A percentile compares a stretch with the other conserved stretches of the same genome.
Conservation (phyloP, 2,797 vertebrate species). For the Parauchenoglanis ngamensis region DNA sequence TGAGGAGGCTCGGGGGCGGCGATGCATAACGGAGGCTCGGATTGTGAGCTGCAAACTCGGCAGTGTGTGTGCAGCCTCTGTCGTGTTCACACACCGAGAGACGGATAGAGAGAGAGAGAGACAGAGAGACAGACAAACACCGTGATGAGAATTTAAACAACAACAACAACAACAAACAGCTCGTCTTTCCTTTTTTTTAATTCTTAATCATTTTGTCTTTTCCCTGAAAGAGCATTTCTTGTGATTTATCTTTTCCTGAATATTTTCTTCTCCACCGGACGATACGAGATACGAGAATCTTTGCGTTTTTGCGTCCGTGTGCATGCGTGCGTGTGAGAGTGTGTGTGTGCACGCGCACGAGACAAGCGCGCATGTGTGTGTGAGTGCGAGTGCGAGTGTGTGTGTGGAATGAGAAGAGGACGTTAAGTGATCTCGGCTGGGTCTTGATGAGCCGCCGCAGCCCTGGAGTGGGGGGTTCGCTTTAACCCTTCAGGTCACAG, state of each 20-base stretch:
- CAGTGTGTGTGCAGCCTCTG: constrained; percentile 67
- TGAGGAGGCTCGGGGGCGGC: constrained; percentile 68
- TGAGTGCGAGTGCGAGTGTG: constrained; percentile 44
- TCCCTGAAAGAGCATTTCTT: neutral
- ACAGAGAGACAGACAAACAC: constrained; percentile 23
- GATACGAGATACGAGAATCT: neutral
- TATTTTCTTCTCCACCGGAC: constrained; percentile 13
- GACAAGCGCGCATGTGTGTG: neutral
- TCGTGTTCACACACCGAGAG: constrained; percentile 6
- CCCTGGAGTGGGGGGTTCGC: constrained; percentile 64
- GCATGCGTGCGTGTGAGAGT: neutral
- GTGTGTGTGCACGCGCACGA: neutral
- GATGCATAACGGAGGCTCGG: constrained; percentile 72
- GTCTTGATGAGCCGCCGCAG: constrained; percentile 64
- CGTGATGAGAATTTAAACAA: constrained; percentile 13
- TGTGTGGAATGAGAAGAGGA: constrained; percentile 57
- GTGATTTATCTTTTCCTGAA: constrained; percentile 13
- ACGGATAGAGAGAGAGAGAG: constrained; percentile 13
- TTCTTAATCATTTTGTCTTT: neutral
- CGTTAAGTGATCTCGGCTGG: constrained; percentile 53
- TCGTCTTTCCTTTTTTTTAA: neutral
- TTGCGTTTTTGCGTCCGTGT: constrained; percentile 10
- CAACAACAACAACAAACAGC: neutral
- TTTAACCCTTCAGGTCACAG: constrained; percentile 71
- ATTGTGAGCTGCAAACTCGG: constrained; percentile 65